Base-by-base conservation (phyloP, 2,888 invertebrate species). In the Ormyrus labotus region DNA sequence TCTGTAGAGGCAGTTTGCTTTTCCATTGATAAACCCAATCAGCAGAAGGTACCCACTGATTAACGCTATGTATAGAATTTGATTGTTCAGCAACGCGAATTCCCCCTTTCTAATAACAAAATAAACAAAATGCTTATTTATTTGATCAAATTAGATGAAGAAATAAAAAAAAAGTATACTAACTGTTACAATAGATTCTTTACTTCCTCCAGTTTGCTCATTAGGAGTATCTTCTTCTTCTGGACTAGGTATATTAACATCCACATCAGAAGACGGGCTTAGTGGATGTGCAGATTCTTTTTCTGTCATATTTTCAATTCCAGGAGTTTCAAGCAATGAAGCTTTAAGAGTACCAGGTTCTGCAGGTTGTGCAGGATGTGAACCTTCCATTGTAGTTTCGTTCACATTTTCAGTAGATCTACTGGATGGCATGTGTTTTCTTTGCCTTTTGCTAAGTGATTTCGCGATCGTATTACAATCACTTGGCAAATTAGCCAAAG, bases 21-120 rank as follows among this genome's bases (percentile, higher is more conserved):
- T 99, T 98, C 99, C 99, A 99, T 2, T 96, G 95, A 85, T 95
- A 93, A 81, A 98, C 98, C 99, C 99, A 99, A 88, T 98, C 98
- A 34, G 96, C 95, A 4, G 96, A 95, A n/a, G 99, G 96, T n/a
- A 94, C 93, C 98, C 98, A 99, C 71, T 92, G 93, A 68, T 88
- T 87, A n/a, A 84, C 81, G 74, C 86, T 88, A 19, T 84, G 86
- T 45, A 83, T 81, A 51, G 84, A 77, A 75, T 85, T 87, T 4
- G 83, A 86, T 60, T 91, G 89, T 51, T 92, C 91, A 50, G 91
- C 92, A 78, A 94, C 93, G 70, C 94, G 92, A 84, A 95, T 93
- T 84, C 94, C 95, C 83, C 93, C 93, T 74, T 93, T 92, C 93
- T 95, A 83, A 65, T 89, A 86, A 53, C 13, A 71, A 68, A 73